Conservation (phyloP, 1,140 invertebrate species). For the Hydropsyche tenuis region DNA sequence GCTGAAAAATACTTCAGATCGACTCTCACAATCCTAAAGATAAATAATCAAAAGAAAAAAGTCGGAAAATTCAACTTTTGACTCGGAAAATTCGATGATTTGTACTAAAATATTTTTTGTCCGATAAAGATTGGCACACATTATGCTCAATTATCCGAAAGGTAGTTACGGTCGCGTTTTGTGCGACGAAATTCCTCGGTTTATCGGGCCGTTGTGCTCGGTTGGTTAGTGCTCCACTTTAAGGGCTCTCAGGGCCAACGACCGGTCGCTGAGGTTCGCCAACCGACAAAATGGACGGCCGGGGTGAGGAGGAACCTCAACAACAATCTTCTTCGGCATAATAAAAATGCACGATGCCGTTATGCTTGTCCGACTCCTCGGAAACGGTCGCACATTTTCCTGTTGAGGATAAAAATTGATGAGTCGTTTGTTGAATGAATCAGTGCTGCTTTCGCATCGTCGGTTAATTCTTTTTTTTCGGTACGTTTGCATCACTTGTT, state of each 20-base stretch:
- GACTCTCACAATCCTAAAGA: neutral
- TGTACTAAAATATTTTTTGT: too few relatives aligned
- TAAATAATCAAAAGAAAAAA: neutral
- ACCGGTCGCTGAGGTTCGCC: conserved; percentile 9
- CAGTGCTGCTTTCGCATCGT: too few relatives aligned
- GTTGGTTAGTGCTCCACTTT: neutral
- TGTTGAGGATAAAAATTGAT: too few relatives aligned
- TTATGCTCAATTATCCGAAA: too few relatives aligned
- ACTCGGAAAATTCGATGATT: neutral
- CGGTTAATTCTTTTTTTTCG: too few relatives aligned
- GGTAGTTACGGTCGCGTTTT: too few relatives aligned
- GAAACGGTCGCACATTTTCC: neutral
- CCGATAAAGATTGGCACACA: too few relatives aligned
- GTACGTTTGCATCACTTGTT: too few relatives aligned
- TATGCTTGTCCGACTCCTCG: neutral
- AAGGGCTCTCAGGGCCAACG: conserved; percentile 9
- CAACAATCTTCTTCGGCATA: neutral
- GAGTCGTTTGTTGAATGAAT: neutral
- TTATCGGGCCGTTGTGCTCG: too few relatives aligned
- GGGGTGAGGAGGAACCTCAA: neutral
- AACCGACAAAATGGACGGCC: neutral
- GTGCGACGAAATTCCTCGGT: too few relatives aligned
- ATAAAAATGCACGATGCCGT: neutral
- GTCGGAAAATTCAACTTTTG: neutral
- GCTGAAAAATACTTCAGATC: neutral